Evolutionary conservation across 1,140 invertebrate species (phyloP), one percentile per base, ranked within the genome.

Genomic region (Neodiprion fabricii): DNA sequence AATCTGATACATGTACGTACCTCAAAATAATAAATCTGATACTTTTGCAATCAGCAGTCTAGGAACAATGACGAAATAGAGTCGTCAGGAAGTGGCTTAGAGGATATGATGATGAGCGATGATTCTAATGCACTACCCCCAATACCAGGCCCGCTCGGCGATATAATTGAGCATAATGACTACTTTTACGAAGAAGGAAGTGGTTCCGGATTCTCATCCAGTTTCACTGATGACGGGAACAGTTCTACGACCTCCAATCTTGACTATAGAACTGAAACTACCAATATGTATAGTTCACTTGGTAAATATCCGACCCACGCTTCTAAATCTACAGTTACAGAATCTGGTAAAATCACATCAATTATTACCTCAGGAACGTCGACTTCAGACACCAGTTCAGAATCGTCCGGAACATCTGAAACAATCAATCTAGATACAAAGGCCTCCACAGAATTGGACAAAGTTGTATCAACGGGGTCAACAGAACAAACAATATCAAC

Each of bases 81-180:
- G 10, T 70, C 75, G 11, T 71, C 40, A 9, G 76, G 72, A 0
- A 71, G 48, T 53, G 70, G 21, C 67, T 78, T 84, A 0, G 89
- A 91, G 48, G 91, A 92, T 9, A 83, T 89, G 7, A 93, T 93
- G 93, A 84, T 91, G 53, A 92, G 92, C 78, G 93, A 94, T 77
- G 83, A 86, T 48, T 78, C 85, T 10, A 77, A 71, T 72, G 83
- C 79, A 53, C 82, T 85, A 67, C 87, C 85, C 69, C 85, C 85
- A 69, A 84, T 85, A 53, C 73, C 82, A 28, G 68, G 79, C 21
- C 75, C 81, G 0, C 5, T 5, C 28, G 5, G 5, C 28, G 28
- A 40, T 5, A 40, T 2, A 5, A 40, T 1, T 1, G 28, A 40
- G 5, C 2, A 40, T 40, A 74, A 67, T 11, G 79, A 71, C 8